Base-by-base conservation (phyloP, 2,113 vertebrate genomes). In the Copsychus sechellarum region DNA sequence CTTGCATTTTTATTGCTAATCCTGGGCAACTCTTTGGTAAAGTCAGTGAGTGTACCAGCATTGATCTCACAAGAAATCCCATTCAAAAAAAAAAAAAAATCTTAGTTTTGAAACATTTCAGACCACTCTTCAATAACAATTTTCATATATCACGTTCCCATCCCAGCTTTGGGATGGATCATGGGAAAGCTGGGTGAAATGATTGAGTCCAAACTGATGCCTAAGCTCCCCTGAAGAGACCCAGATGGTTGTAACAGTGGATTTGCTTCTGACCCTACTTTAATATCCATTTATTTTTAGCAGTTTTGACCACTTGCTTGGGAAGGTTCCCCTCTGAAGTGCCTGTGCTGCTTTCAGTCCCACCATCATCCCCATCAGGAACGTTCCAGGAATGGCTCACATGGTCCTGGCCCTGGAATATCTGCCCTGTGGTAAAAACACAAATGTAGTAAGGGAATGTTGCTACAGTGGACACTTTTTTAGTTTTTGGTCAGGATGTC, bases 301-400 rank as follows among this genome's bases (percentile, higher is more conserved):
- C 24, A 58, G 4, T 45, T 69, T 83, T 88, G 29, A 67, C 26
- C n/a, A 20, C 20, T 64, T 91, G 9, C 18, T 81, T 61, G 22
- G 25, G 31, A 73, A 31, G 6, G 2, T 61, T 78, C 13, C 14
- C 4, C 16, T 64, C 40, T 72, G 62, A 69, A 31, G 17, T 38
- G 11, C 34, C 50, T 40, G 24, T 66, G 34, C 34, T 83, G 20
- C 56, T 84, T 72, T 87, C 61, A 85, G 69, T 53, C 9, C 6
- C 31, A n/a, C 1, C 2, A 34, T 57, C 0, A 0, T 58, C 34
- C 43, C 23, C 15, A 17, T 25, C 36, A 45, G 47, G 56, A 54
- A 7, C 0, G 2, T 65, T 81, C 33, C 53, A 77, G 45, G 17
- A 58, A 26, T 0, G 1, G 12, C 48, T 80, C 23, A 58, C 12